Conservation (phyloP, 92 coral and sea anemone species). For the Pocillopora grandis region DNA sequence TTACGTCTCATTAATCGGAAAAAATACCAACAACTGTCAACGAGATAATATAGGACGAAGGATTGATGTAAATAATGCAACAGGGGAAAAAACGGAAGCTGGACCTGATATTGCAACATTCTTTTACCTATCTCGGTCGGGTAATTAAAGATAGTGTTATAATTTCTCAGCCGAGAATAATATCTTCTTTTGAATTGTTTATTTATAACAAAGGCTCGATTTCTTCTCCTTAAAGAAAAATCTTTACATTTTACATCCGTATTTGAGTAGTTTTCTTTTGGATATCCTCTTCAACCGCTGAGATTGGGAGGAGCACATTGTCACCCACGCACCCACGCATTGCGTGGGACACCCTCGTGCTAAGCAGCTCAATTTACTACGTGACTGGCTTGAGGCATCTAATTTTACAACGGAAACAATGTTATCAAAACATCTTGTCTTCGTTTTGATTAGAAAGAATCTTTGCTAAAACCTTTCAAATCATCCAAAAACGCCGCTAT, state of each 20-base stretch:
- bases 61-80: not conserved
- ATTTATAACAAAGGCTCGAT: slow-evolving; percentile 28
- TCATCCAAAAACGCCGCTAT: not conserved
- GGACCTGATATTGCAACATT: not conserved
- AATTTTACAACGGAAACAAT: slow-evolving; percentile 18
- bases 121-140: not conserved
- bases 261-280: not conserved
- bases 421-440: slow-evolving; percentile 5
- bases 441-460: not conserved
- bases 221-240: slow-evolving; percentile 14
- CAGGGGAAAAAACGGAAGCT: not conserved
- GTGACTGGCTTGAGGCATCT: not conserved
- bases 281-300: not conserved
- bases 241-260: slow-evolving; percentile 1
- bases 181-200: slow-evolving; percentile 27
- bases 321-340: not conserved
- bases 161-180: not conserved
- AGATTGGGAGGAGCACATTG: not conserved
- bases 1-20: not conserved
- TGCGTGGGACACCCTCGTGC: not conserved
- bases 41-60: not conserved
- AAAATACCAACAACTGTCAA: not conserved
- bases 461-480: slow-evolving; percentile 13
- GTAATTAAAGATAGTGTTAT: not conserved
- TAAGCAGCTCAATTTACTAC: slow-evolving; percentile 5